Evolutionary conservation across 2,888 invertebrate species (phyloP).

Genomic region (Perdita meconis): DNA sequence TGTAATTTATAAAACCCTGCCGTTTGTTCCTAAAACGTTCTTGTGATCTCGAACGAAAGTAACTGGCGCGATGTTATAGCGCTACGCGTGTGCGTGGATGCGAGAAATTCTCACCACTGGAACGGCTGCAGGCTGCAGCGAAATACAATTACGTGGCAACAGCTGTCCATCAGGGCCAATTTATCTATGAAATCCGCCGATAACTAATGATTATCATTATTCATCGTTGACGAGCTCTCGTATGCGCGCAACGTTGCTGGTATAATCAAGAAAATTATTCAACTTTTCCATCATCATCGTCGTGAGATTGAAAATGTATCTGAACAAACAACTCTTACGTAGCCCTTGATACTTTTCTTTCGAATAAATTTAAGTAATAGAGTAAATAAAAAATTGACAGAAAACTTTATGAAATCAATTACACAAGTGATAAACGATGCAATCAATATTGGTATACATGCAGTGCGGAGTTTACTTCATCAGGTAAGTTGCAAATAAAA

Average conservation of each 20-base stretch:
- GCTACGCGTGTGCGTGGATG: constrained; percentile 39
- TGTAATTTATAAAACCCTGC: neutral
- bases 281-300: constrained; percentile 12
- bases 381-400: too few species aligned
- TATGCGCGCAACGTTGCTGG: constrained; percentile 13
- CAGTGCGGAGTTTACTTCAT: too few species aligned
- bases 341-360: neutral
- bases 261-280: constrained; percentile 55
- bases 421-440: too few species aligned
- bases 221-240: constrained; percentile 58
- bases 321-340: too few species aligned
- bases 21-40: constrained; percentile 9
- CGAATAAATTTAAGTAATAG: neutral
- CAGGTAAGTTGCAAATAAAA: too few species aligned
- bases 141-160: constrained; percentile 64
- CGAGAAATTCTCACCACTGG: constrained; percentile 40
- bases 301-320: neutral
- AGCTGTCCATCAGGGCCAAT: constrained; percentile 65
- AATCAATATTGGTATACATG: too few species aligned
- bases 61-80: constrained; percentile 17
- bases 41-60: constrained; percentile 3
- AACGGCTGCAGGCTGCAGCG: constrained; percentile 51
- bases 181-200: constrained; percentile 63
- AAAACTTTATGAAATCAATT: too few species aligned
- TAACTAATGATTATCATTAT: constrained; percentile 63